phyloP scores from a whole-genome alignment of 2,797 vertebrate species.

The Lepus townsendii region DNA sequence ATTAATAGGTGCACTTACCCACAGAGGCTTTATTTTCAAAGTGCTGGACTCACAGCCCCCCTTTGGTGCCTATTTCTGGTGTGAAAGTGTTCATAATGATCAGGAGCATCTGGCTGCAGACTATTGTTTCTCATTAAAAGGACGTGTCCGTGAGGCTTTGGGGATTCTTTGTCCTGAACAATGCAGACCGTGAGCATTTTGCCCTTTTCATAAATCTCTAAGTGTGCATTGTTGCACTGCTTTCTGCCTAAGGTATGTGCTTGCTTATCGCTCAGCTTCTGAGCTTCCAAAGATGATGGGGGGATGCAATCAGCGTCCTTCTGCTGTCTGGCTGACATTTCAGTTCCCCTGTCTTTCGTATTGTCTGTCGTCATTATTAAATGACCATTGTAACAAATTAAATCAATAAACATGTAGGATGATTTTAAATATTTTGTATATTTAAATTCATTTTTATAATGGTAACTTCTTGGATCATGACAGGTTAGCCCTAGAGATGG shows the following conservation, averaged over 20 bases:
- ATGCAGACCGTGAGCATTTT: constrained; percentile 78
- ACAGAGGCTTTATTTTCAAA: constrained; percentile 82
- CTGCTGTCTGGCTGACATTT: constrained; percentile 26
- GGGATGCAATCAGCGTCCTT: neutral
- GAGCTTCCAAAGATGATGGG: constrained; percentile 28
- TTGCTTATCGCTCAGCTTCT: constrained; percentile 45
- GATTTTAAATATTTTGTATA: constrained; percentile 54
- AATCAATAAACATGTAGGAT: neutral
- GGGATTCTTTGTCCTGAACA: constrained; percentile 84
- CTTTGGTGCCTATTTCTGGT: constrained; percentile 80
- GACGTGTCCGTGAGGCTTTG: constrained; percentile 79
- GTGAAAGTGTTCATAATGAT: constrained; percentile 79
- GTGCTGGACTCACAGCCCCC: constrained; percentile 73
- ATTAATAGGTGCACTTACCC: constrained; percentile 82
- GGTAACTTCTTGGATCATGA: constrained; percentile 37
- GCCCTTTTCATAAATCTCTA: constrained; percentile 78
- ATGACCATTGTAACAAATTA: neutral
- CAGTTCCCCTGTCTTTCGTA: constrained; percentile 46
- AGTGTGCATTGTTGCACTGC: constrained; percentile 51
- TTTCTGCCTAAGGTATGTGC: constrained; percentile 52
- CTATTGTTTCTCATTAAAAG: constrained; percentile 86
- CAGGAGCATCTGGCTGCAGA: constrained; percentile 84
- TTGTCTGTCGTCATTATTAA: constrained; percentile 25
- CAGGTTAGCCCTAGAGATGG: constrained; percentile 16
- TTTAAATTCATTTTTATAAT: constrained; percentile 57